Percentiles rank a stretch among this genome's conserved stretches.
These are phyloP conservation scores for Galeruca laticollis DNA, from an alignment of 2,888 invertebrate genomes.

Conservation along the genomic window DNA sequence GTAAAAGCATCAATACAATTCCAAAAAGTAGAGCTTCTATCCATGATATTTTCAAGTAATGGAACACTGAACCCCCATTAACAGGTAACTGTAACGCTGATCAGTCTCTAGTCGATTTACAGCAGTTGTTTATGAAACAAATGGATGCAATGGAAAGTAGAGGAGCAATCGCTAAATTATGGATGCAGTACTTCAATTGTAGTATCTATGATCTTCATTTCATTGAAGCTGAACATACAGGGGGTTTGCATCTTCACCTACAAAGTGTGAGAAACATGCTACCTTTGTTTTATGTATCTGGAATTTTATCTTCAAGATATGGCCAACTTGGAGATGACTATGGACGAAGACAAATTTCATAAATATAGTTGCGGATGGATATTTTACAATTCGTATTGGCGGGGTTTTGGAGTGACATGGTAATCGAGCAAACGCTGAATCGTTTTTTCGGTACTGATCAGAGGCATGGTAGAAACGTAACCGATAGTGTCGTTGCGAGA, in stretches of 20 bases:
- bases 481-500: not conserved
- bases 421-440: slow-evolving; percentile 55
- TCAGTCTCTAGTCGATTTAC: too few relatives aligned
- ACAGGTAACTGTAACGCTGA: slow-evolving; percentile 33
- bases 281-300: slow-evolving; percentile 26
- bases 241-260: slow-evolving; percentile 51
- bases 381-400: slow-evolving; percentile 48
- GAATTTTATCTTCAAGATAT: slow-evolving; percentile 55
- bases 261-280: slow-evolving; percentile 23
- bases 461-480: not conserved
- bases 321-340: too few relatives aligned
- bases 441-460: slow-evolving; percentile 53
- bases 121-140: too few relatives aligned
- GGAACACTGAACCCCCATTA: not conserved
- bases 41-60: not conserved
- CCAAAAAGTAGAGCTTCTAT: not conserved
- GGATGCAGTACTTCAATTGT: slow-evolving; percentile 56
- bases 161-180: too few relatives aligned
- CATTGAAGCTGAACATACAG: slow-evolving; percentile 55
- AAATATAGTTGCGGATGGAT: slow-evolving; percentile 51
- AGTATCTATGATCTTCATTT: slow-evolving; percentile 54
- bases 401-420: slow-evolving; percentile 51
- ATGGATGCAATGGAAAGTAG: too few relatives aligned
- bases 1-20: not conserved
- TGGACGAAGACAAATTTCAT: slow-evolving; percentile 39